phyloP scores from a whole-genome alignment of 2,888 invertebrate species.

The Alsophila aescularia region DNA sequence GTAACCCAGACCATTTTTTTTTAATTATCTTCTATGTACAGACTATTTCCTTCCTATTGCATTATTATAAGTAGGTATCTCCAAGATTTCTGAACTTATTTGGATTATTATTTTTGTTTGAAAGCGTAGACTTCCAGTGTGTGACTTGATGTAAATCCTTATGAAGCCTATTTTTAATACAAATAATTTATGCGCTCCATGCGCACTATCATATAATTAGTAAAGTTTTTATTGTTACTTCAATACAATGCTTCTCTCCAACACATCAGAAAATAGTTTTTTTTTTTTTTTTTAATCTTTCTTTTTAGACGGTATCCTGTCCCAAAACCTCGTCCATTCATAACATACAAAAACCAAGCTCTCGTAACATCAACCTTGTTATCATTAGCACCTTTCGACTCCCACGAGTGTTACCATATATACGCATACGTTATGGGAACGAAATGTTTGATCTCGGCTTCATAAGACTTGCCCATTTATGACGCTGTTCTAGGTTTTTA shows the following conservation, averaged over 20 bases:
- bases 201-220: too few relatives aligned
- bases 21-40: too few relatives aligned
- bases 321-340: slow-evolving; percentile 41
- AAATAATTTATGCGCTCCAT: too few relatives aligned
- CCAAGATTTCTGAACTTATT: too few relatives aligned
- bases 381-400: slow-evolving; percentile 77
- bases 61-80: too few relatives aligned
- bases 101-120: too few relatives aligned
- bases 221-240: too few relatives aligned
- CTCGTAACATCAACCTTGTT: slow-evolving; percentile 59
- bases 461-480: slow-evolving; percentile 16
- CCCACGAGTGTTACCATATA: slow-evolving; percentile 72
- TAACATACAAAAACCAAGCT: slow-evolving; percentile 43
- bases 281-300: not conserved
- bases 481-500: slow-evolving; percentile 1
- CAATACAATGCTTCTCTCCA: not conserved
- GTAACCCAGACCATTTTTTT: too few relatives aligned
- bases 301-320: not conserved
- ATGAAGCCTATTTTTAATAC: too few relatives aligned
- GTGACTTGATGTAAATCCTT: too few relatives aligned
- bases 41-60: too few relatives aligned
- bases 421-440: slow-evolving; percentile 65
- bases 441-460: slow-evolving; percentile 53
- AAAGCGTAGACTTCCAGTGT: too few relatives aligned
- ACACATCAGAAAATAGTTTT: not conserved